Base-by-base conservation (phyloP, 2,797 vertebrate genomes). In the Lycodopsis pacificus region DNA sequence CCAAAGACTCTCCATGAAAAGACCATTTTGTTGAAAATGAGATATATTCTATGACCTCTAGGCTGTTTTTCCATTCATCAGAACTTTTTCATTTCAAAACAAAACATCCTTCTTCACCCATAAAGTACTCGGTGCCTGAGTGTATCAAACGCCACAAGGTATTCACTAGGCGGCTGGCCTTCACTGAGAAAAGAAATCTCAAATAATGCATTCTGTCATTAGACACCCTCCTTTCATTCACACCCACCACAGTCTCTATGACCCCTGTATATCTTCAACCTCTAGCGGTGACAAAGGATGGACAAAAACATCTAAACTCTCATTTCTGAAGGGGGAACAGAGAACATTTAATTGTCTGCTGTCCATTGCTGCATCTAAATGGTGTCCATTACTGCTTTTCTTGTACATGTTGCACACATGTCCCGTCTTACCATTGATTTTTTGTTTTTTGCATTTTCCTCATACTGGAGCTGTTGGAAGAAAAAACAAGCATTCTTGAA, bases 81-180 rank as follows among this genome's bases (percentile, higher is more conserved):
- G 27, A 76, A 82, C 42, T 53, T 89, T 89, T 89, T 86, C 49
- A 83, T 88, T 88, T 88, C 17, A 49, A 77, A 84, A 61, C 0
- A 34, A 81, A 89, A 81, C 44, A 27, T 78, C 54, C 75, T 54
- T 57, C 38, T 73, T 58, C 54, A 67, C 70, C 32, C 40, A 61
- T 74, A 61, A 76, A n/a, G 68, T 68, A 51, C 69, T 49, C 30
- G 10, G 13, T 36, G 62, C 15, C 53, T 20, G 42, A 82, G 51
- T 61, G 14, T 78, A 77, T 83, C 61, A 76, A 76, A 84, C 70
- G 75, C 69, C 66, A 64, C 68, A 48, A 40, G 4, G 13, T 22
- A 66, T 77, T 86, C 71, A 74, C 53, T 71, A 8, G 1, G 32
- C 4, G 1, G 44, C 32, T 51, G 70, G 69, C 85, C 74, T 79